Conservation (phyloP, 2,888 invertebrate genomes). For the Scaptomyza polygonia region DNA sequence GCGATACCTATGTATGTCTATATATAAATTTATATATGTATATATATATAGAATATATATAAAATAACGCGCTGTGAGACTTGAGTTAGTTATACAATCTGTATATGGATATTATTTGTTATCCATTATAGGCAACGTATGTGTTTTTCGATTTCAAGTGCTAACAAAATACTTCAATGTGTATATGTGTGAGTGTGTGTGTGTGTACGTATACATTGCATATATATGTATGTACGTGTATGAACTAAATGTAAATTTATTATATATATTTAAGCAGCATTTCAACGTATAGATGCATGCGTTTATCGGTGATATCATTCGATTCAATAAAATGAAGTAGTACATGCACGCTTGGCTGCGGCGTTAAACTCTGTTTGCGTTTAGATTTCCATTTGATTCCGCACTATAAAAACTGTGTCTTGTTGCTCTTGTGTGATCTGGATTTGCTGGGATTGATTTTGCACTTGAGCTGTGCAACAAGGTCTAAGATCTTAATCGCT, state of each 20-base stretch:
- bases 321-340: slow-evolving; percentile 37
- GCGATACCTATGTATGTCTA: slow-evolving; percentile 30
- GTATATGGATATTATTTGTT: slow-evolving; percentile 48
- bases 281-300: slow-evolving; percentile 43
- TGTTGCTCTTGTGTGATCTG: slow-evolving; percentile 86
- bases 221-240: slow-evolving; percentile 14
- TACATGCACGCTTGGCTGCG: slow-evolving; percentile 39
- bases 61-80: slow-evolving; percentile 68
- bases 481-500: slow-evolving; percentile 95
- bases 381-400: slow-evolving; percentile 27
- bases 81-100: slow-evolving; percentile 70
- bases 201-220: slow-evolving; percentile 35
- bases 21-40: slow-evolving; percentile 18
- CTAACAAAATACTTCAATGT: slow-evolving; percentile 73
- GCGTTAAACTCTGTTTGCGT: slow-evolving; percentile 18
- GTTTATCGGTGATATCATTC: slow-evolving; percentile 61
- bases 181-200: slow-evolving; percentile 29
- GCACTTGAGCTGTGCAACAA: slow-evolving; percentile 95
- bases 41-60: slow-evolving; percentile 47
- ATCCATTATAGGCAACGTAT: slow-evolving; percentile 73
- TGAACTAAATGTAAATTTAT: neutral
- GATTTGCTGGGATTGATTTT: slow-evolving; percentile 85
- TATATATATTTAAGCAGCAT: slow-evolving; percentile 16
- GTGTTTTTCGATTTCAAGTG: slow-evolving; percentile 68
- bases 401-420: slow-evolving; percentile 88